Conservation (phyloP, 2,113 vertebrate species). For the Burhinus bistriatus region DNA sequence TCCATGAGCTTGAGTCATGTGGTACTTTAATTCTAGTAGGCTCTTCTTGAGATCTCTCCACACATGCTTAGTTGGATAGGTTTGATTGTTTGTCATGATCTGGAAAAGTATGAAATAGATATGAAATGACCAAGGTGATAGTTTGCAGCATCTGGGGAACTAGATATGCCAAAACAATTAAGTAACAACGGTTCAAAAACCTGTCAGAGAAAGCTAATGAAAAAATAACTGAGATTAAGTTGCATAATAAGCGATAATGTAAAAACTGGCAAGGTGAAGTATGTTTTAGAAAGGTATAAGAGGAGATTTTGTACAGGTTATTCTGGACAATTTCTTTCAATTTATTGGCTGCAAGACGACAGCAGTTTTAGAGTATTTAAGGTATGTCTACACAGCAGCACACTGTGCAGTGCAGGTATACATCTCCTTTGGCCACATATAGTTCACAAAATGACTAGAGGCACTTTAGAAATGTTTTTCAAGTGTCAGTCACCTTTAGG, state of each 20-base stretch:
- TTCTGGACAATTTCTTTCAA: background rate
- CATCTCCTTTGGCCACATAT: background rate
- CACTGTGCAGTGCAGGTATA: background rate
- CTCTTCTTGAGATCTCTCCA: background rate
- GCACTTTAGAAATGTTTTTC: background rate
- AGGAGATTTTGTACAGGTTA: background rate
- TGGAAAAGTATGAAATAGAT: background rate
- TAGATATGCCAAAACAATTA: background rate
- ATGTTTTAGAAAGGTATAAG: background rate
- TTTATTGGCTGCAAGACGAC: background rate
- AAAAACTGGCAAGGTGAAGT: background rate
- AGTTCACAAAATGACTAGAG: background rate
- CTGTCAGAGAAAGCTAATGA: background rate
- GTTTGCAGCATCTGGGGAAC: background rate
- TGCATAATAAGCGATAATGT: background rate
- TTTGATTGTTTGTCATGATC: background rate
- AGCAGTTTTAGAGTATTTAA: background rate
- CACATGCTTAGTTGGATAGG: background rate
- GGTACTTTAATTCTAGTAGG: background rate
- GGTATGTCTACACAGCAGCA: background rate
- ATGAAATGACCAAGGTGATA: background rate
- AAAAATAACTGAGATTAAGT: background rate
- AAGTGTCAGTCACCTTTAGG: background rate
- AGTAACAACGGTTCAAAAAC: background rate
- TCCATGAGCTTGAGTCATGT: accelerated